These are phyloP conservation scores for Pseudocheirus occidentalis DNA, from an alignment of 2,797 vertebrate species.

Conservation along the genomic window DNA sequence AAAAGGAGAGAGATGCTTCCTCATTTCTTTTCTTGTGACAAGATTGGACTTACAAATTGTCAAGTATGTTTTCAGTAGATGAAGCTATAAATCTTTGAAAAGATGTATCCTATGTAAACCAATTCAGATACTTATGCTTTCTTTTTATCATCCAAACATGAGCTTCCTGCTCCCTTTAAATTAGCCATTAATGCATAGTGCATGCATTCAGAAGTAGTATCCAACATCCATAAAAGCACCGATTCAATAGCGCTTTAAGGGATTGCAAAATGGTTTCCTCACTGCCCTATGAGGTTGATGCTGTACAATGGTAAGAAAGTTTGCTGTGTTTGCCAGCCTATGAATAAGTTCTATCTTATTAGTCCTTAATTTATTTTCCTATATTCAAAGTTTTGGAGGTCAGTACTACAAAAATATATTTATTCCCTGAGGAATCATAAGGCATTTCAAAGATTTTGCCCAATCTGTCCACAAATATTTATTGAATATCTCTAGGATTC, in stretches of 20 bases:
- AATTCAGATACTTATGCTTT: conserved; percentile 26
- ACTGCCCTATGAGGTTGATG: not conserved
- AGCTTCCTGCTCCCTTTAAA: conserved; percentile 24
- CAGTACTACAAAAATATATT: conserved; percentile 8
- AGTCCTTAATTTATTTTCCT: conserved; percentile 18
- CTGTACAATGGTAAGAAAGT: not conserved
- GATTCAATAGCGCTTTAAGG: conserved; percentile 13
- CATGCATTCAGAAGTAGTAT: not conserved
- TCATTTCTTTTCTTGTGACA: not conserved
- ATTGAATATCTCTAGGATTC: not conserved
- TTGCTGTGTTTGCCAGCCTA: conserved; percentile 11
- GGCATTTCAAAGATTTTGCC: not conserved
- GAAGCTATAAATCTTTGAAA: conserved; percentile 4
- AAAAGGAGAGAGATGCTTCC: not conserved
- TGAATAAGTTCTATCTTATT: conserved; percentile 9
- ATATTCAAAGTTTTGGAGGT: conserved; percentile 11
- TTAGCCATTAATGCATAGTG: conserved; percentile 5
- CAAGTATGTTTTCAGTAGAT: not conserved
- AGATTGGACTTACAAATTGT: not conserved
- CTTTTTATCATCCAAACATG: conserved; percentile 13
- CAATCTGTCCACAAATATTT: not conserved
- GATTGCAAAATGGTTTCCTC: not conserved
- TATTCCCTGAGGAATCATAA: conserved; percentile 11
- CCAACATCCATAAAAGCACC: not conserved
- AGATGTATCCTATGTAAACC: conserved; percentile 37